Evolutionary conservation across 2,113 vertebrate genomes (phyloP).

Genomic region (Ellobius talpinus): DNA sequence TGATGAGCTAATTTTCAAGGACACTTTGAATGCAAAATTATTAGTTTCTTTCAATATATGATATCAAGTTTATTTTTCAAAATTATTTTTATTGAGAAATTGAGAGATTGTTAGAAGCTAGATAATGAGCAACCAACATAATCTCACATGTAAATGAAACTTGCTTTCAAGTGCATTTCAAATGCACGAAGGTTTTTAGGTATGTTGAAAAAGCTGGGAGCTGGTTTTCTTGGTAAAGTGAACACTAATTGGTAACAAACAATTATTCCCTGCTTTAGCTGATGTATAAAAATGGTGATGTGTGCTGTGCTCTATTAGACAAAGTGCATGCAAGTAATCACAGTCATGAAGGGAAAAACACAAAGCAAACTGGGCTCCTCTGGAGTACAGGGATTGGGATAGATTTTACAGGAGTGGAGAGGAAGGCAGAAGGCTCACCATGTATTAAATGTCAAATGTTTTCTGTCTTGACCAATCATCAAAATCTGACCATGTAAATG

Average conservation of each 20-base stretch:
- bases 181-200: background rate
- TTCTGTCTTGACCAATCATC: background rate
- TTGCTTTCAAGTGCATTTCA: background rate
- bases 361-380: background rate
- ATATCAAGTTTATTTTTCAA: background rate
- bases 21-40: constrained; percentile 16
- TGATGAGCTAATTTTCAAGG: background rate
- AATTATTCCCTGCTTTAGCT: background rate
- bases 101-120: constrained; percentile 3
- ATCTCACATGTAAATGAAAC: constrained; percentile 20
- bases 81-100: constrained; percentile 47
- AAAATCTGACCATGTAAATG: background rate
- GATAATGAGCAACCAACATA: background rate
- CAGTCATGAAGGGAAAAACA: background rate
- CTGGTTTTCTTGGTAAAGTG: background rate
- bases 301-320: background rate
- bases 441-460: background rate
- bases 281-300: background rate
- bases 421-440: background rate
- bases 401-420: background rate
- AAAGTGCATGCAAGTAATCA: background rate
- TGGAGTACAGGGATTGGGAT: background rate
- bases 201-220: background rate
- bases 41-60: background rate
- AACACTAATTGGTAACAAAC: background rate